A percentile compares a stretch with the other conserved stretches of the same genome.
Evolutionary conservation across 2,797 vertebrate species (phyloP).

Genomic region (Sarcophilus harrisii): DNA sequence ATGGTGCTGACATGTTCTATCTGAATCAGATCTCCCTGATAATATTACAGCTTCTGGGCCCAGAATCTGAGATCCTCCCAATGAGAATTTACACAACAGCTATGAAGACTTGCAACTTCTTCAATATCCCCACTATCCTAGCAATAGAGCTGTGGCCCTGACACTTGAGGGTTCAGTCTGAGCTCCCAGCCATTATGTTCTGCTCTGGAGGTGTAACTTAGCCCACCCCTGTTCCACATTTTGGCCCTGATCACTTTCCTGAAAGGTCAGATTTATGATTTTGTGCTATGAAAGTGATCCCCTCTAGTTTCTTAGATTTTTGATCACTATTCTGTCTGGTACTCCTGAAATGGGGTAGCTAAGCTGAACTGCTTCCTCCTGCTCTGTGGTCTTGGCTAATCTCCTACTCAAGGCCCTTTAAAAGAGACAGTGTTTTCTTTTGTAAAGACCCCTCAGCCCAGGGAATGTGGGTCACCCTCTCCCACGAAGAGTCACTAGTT

Average conservation of each 20-base stretch:
- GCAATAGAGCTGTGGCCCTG: neutral
- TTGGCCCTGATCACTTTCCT: neutral
- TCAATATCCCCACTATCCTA: neutral
- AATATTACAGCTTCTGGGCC: neutral
- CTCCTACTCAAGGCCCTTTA: neutral
- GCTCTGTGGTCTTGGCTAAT: neutral
- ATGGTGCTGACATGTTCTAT: neutral
- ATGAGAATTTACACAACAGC: neutral
- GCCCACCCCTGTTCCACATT: neutral
- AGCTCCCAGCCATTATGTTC: too few species aligned
- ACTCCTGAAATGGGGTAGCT: neutral
- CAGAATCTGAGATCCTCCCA: neutral
- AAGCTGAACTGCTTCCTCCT: neutral
- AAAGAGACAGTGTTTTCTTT: neutral
- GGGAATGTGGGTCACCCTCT: neutral
- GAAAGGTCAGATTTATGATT: neutral
- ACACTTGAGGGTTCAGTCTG: neutral
- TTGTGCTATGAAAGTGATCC: neutral
- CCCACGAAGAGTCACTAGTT: neutral
- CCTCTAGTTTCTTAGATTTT: neutral
- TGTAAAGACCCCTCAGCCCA: neutral
- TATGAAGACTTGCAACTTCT: neutral
- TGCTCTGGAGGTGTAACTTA: neutral
- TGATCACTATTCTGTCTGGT: neutral
- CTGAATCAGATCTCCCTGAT: neutral